A percentile compares a stretch with the other conserved stretches of the same genome.
These are phyloP conservation scores for Microctenopoma stevenorrisi DNA, from an alignment of 2,797 vertebrate species.

Conservation along the genomic window DNA sequence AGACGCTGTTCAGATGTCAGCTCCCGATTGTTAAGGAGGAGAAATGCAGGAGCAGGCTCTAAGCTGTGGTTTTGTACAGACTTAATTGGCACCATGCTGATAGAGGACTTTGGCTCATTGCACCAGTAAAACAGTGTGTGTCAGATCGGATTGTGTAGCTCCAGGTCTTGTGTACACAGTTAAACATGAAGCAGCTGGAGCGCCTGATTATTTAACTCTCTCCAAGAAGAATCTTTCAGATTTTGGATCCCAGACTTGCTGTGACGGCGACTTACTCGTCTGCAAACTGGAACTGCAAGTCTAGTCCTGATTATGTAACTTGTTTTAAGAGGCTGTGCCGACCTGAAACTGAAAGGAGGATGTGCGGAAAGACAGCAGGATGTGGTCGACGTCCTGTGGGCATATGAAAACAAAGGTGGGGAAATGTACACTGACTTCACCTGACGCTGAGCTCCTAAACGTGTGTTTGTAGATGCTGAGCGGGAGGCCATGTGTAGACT, in stretches of 20 bases:
- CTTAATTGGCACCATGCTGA: conserved; percentile 69
- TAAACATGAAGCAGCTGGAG: conserved; percentile 64
- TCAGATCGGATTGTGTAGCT: conserved; percentile 17
- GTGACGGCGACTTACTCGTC: background rate
- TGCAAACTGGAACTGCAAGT: conserved; percentile 17
- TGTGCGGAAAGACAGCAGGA: conserved; percentile 24
- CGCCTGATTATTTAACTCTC: conserved; percentile 32
- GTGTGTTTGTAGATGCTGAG: conserved; percentile 3
- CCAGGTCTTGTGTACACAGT: conserved; percentile 45
- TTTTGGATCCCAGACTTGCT: conserved; percentile 22
- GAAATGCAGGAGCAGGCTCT: conserved; percentile 46
- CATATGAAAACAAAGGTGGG: conserved; percentile 30
- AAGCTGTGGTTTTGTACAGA: conserved; percentile 47
- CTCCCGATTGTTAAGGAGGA: conserved; percentile 44
- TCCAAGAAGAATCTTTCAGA: conserved; percentile 27
- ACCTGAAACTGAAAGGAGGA: conserved; percentile 5
- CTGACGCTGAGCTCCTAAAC: background rate
- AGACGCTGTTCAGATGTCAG: conserved; percentile 5
- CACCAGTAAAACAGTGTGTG: conserved; percentile 16
- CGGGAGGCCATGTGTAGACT: conserved; percentile 2
- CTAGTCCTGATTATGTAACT: background rate
- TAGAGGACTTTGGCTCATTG: conserved; percentile 53
- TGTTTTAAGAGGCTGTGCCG: background rate
- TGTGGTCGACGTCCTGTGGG: conserved; percentile 41
- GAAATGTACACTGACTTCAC: background rate